Percentiles rank a stretch among this genome's conserved stretches.
These are phyloP conservation scores for Panthera uncia DNA, from an alignment of 2,113 vertebrate species.

Conservation along the genomic window DNA sequence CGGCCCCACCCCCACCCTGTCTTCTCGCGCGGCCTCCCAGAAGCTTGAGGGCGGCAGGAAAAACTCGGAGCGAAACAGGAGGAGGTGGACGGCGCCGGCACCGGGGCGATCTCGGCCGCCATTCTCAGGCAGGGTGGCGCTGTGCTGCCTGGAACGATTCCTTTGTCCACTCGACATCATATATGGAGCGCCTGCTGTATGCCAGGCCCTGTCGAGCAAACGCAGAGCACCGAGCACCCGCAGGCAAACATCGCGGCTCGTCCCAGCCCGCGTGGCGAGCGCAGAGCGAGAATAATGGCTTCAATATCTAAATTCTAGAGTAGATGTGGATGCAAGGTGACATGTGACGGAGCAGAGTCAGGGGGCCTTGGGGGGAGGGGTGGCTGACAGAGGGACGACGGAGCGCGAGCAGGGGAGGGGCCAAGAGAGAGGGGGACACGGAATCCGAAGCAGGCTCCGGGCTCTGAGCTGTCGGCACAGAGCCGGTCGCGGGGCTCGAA, in stretches of 20 bases:
- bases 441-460: no score
- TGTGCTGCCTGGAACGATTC: neutral
- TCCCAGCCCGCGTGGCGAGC: neutral
- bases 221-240: neutral
- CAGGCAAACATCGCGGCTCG: neutral
- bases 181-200: neutral
- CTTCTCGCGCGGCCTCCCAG: neutral
- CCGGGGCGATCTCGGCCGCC: neutral
- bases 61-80: neutral
- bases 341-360: no score
- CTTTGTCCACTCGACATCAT: neutral
- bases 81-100: fast-evolving
- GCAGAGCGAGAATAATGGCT: neutral
- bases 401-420: no score
- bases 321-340: neutral
- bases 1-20: fast-evolving
- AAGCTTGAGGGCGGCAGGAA: neutral
- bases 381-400: no score
- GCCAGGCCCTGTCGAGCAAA: neutral
- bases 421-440: no score
- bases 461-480: no score
- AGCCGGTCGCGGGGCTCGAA: no score
- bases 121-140: neutral
- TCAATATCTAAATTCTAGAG: neutral
- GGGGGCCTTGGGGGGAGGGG: neutral